Evolutionary conservation across 2,797 vertebrate genomes (phyloP).

Genomic region (Rhinichthys osculus): DNA sequence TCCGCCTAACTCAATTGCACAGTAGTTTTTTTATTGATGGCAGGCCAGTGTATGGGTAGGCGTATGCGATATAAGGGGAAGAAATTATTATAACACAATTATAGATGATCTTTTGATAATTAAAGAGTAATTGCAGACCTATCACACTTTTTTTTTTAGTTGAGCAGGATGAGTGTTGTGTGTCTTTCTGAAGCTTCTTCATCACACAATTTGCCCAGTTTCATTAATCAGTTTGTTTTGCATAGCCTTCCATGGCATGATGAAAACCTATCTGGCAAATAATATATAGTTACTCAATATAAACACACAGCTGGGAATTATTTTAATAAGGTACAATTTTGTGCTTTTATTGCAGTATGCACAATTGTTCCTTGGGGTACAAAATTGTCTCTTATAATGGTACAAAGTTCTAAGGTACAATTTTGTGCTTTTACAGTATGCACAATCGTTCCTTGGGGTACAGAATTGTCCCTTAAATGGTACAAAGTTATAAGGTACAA

Average conservation of each 20-base stretch:
- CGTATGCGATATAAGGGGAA: not conserved
- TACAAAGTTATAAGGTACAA: too few species aligned
- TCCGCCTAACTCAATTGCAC: not conserved
- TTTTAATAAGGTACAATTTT: too few species aligned
- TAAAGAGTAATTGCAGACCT: too few species aligned
- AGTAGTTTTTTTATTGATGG: not conserved
- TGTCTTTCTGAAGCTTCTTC: not conserved
- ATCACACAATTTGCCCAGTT: not conserved
- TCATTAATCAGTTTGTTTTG: not conserved
- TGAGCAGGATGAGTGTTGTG: not conserved
- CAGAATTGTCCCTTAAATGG: too few species aligned
- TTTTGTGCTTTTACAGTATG: too few species aligned
- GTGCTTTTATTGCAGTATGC: too few species aligned
- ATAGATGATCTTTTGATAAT: not conserved
- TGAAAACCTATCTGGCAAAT: not conserved
- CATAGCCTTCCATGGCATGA: not conserved
- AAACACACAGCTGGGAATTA: not conserved
- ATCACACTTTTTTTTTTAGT: not conserved
- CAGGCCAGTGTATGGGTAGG: not conserved
- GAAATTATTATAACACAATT: not conserved
- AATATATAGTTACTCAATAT: not conserved
- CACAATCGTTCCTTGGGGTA: too few species aligned
- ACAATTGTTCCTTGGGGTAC: too few species aligned
- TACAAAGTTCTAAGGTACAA: too few species aligned
- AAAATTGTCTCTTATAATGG: too few species aligned